Evolutionary conservation across 2,797 vertebrate genomes (phyloP).

Genomic region (Artibeus lituratus): DNA sequence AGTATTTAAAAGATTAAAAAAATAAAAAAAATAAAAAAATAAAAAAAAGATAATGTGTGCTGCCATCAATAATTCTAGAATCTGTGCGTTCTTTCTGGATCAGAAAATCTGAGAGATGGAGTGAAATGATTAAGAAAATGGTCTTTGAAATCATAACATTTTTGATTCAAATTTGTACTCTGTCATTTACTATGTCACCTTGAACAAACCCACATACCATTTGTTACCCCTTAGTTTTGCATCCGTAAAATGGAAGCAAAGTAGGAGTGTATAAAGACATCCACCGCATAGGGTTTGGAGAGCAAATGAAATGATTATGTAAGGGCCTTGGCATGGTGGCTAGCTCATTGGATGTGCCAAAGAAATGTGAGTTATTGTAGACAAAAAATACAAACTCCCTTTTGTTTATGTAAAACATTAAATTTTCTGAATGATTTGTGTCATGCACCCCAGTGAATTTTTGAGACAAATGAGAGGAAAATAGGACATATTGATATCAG

Average conservation of each 20-base stretch:
- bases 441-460: background rate
- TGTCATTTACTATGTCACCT: background rate
- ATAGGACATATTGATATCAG: background rate
- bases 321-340: background rate
- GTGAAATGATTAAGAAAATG: background rate
- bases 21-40: no score
- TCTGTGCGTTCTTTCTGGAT: background rate
- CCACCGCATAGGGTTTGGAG: background rate
- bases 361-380: background rate
- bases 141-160: background rate
- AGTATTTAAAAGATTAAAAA: background rate
- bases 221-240: background rate
- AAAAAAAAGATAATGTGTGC: background rate
- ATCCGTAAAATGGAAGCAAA: background rate
- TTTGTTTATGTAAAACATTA: background rate
- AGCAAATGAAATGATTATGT: background rate
- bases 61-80: background rate
- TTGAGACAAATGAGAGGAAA: background rate
- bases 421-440: background rate
- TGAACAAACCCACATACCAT: background rate
- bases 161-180: background rate
- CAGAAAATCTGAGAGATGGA: background rate
- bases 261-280: background rate
- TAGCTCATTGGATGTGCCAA: background rate
- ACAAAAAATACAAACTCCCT: background rate